Evolutionary conservation across 2,888 invertebrate genomes (phyloP).

Genomic region (Omphaloscelis lunosa): DNA sequence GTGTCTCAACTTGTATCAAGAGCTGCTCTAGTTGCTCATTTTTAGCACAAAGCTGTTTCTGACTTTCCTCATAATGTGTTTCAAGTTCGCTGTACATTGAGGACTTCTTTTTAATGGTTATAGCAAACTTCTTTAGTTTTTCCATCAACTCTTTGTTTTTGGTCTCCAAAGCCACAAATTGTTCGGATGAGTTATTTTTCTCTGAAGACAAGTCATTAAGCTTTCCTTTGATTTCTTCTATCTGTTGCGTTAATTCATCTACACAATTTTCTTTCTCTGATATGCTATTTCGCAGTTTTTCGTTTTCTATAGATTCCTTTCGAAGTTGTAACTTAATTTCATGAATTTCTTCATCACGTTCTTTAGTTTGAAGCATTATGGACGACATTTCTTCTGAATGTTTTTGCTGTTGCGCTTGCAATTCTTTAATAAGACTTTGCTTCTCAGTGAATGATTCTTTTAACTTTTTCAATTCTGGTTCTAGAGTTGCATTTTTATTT

Average conservation of each 20-base stretch:
- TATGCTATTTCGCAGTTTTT: slow-evolving; percentile 91
- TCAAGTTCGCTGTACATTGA: slow-evolving; percentile 92
- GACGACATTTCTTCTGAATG: slow-evolving; percentile 87
- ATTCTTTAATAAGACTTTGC: slow-evolving; percentile 84
- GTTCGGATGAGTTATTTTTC: slow-evolving; percentile 84
- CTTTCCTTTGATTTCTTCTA: slow-evolving; percentile 85
- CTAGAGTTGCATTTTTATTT: slow-evolving; percentile 78
- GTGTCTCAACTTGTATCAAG: slow-evolving; percentile 79
- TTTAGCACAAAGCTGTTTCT: slow-evolving; percentile 79
- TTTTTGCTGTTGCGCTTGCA: slow-evolving; percentile 87
- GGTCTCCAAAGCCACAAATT: slow-evolving; percentile 85
- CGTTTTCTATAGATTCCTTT: slow-evolving; percentile 91
- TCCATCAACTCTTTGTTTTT: slow-evolving; percentile 93
- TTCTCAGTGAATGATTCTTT: slow-evolving; percentile 86
- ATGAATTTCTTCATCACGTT: slow-evolving; percentile 90
- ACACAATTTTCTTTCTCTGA: slow-evolving; percentile 88
- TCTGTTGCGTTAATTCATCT: slow-evolving; percentile 85
- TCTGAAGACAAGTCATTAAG: slow-evolving; percentile 80
- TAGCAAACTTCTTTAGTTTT: slow-evolving; percentile 94
- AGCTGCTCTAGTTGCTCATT: slow-evolving; percentile 81
- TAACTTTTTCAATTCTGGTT: slow-evolving; percentile 82
- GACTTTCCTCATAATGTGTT: slow-evolving; percentile 82
- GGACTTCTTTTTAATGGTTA: slow-evolving; percentile 94
- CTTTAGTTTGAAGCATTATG: slow-evolving; percentile 86
- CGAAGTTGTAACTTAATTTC: slow-evolving; percentile 88